Percentiles rank a stretch among this genome's conserved stretches.
Evolutionary conservation across 2,797 vertebrate species (phyloP).

Genomic region (Cheirogaleus major): DNA sequence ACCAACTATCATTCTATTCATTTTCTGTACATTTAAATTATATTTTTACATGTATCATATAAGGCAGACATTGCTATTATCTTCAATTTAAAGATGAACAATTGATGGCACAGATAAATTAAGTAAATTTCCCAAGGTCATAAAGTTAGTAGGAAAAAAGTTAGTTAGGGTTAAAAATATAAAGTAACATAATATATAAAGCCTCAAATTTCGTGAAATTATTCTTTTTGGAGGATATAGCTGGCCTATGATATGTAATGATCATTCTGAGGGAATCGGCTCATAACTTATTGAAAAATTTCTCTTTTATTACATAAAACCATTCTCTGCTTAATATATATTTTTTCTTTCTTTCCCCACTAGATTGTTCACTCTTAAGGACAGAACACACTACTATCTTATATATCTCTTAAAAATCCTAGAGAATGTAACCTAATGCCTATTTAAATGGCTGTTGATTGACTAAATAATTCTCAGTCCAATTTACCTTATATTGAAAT

Average conservation of each 20-base stretch:
- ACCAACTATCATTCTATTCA: not conserved
- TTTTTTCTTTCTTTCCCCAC: not conserved
- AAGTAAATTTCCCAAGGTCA: not conserved
- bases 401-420: not conserved
- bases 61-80: not conserved
- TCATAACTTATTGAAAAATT: not conserved
- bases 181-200: not conserved
- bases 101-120: not conserved
- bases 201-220: not conserved
- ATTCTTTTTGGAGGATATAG: not conserved
- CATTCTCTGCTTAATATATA: not conserved
- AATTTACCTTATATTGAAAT: not conserved
- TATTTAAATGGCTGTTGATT: not conserved
- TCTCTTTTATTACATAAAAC: not conserved
- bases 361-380: not conserved
- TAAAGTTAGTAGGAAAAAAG: not conserved
- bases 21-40: not conserved
- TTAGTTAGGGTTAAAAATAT: not conserved
- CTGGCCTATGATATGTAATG: not conserved
- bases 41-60: not conserved
- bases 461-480: not conserved
- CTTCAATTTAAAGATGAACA: not conserved
- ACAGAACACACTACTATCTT: not conserved
- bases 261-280: not conserved
- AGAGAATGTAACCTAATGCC: not conserved